These are phyloP conservation scores for Hemiscyllium ocellatum DNA, from an alignment of 2,113 vertebrate species.

Conservation along the genomic window DNA sequence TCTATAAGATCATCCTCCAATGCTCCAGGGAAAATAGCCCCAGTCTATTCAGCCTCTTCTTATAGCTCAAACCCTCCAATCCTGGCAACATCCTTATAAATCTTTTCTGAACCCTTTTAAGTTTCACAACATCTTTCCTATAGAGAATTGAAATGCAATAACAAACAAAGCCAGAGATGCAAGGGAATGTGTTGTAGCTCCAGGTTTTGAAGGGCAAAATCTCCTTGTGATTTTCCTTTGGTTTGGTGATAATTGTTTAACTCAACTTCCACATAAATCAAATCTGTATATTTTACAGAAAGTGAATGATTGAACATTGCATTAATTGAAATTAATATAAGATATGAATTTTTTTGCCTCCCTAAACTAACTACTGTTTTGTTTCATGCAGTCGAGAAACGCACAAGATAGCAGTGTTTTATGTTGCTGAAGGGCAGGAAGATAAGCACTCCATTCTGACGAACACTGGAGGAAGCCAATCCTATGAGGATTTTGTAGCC, in stretches of 20 bases:
- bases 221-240: not conserved
- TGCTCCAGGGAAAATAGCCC: too few species aligned
- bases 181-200: not conserved
- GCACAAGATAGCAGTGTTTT: conserved; percentile 98
- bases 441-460: conserved; percentile 98
- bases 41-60: too few species aligned
- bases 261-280: not conserved
- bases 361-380: conserved; percentile 26
- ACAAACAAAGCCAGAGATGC: not conserved
- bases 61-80: too few species aligned
- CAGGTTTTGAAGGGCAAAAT: not conserved
- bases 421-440: conserved; percentile 95
- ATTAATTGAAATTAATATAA: not conserved
- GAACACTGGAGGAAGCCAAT: conserved; percentile 89
- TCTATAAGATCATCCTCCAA: too few species aligned
- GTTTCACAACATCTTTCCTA: too few species aligned
- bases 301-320: not conserved
- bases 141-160: not conserved
- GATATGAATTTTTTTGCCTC: not conserved
- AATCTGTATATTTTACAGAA: not conserved
- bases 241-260: not conserved
- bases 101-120: too few species aligned
- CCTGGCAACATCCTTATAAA: too few species aligned
- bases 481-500: conserved; percentile 95
- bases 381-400: conserved; percentile 80